Conservation (phyloP, 2,113 vertebrate genomes). For the Charadrius vociferus region DNA sequence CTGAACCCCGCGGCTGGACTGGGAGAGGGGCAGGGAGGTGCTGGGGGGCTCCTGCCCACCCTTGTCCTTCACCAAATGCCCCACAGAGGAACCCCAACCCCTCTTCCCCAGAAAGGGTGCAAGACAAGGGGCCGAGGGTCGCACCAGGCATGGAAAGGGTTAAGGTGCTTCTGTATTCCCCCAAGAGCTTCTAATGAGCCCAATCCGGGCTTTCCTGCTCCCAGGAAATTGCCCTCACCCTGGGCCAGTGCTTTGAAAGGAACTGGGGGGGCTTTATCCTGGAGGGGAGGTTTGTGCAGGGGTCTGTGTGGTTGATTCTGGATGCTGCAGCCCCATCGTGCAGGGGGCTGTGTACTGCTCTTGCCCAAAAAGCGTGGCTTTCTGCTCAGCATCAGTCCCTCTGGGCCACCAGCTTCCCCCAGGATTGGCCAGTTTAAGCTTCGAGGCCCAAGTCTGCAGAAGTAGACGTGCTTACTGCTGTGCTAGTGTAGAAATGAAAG, state of each 20-base stretch:
- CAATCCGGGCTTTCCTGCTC: background rate
- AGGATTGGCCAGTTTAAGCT: background rate
- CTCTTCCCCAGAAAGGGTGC: background rate
- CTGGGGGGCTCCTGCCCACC: fast-evolving
- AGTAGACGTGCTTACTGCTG: background rate
- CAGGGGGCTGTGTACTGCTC: too few species aligned
- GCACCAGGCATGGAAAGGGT: background rate
- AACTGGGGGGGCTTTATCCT: background rate
- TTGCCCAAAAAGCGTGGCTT: background rate
- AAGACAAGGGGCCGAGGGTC: background rate
- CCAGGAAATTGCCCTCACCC: background rate
- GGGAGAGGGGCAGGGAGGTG: background rate
- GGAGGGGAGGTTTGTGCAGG: too few species aligned
- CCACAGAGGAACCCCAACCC: fast-evolving
- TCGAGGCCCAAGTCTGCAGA: too few species aligned
- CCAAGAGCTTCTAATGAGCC: background rate
- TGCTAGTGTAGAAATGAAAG: too few species aligned
- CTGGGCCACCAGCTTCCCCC: background rate
- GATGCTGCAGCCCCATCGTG: fast-evolving
- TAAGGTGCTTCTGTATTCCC: background rate
- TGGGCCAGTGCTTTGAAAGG: background rate
- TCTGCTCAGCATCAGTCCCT: background rate
- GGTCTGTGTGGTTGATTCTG: fast-evolving
- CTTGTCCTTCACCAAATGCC: fast-evolving
- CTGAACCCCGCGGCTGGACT: fast-evolving